Conservation (phyloP, 2,113 vertebrate genomes). For the Passer montanus region DNA sequence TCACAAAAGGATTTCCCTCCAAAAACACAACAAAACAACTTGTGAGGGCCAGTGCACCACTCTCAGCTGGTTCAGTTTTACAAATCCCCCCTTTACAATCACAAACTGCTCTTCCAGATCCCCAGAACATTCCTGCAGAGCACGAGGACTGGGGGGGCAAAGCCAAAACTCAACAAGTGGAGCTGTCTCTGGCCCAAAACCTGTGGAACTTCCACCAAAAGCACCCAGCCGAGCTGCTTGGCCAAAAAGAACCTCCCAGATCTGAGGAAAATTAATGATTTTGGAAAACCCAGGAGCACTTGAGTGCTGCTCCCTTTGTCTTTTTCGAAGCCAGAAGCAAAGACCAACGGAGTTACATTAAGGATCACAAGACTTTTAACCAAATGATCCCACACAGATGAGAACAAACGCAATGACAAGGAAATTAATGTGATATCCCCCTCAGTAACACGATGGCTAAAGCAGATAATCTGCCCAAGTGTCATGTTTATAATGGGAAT, state of each 20-base stretch:
- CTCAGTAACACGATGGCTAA: constrained; percentile 9
- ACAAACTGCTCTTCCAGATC: neutral
- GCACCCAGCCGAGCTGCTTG: fast-evolving
- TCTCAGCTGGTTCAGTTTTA: neutral
- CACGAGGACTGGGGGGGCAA: fast-evolving
- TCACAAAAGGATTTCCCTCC: neutral
- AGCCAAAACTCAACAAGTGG: neutral
- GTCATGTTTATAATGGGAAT: neutral
- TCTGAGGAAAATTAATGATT: neutral
- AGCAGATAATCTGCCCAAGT: constrained; percentile 7
- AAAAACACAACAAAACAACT: neutral
- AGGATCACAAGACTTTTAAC: neutral
- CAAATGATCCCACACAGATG: neutral
- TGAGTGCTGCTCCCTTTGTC: neutral
- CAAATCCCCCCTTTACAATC: neutral
- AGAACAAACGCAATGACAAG: neutral
- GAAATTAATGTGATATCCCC: neutral
- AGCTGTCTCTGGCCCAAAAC: neutral
- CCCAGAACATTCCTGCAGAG: neutral
- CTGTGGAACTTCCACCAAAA: neutral
- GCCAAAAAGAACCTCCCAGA: neutral
- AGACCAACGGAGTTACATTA: neutral
- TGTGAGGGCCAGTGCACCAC: fast-evolving
- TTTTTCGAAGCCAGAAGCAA: neutral
- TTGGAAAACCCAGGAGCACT: neutral